These are phyloP conservation scores for Tachyglossus aculeatus DNA, from an alignment of 2,797 vertebrate genomes.

Conservation along the genomic window DNA sequence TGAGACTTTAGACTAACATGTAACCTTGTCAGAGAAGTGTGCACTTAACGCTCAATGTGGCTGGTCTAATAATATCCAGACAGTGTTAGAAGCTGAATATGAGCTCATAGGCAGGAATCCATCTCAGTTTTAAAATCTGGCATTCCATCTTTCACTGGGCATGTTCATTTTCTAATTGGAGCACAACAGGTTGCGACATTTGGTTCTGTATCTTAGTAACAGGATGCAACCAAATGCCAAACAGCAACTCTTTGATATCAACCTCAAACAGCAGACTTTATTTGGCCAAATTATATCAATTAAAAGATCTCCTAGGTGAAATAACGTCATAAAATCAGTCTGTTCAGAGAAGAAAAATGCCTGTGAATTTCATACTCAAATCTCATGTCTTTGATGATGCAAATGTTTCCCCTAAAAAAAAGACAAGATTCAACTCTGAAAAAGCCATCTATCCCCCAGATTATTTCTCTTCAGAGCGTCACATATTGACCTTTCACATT, in stretches of 20 bases:
- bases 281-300: slow-evolving; percentile 25
- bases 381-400: slow-evolving; percentile 1
- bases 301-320: slow-evolving; percentile 18
- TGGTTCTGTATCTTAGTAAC: slow-evolving; percentile 28
- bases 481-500: background rate
- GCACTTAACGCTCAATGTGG: slow-evolving; percentile 23
- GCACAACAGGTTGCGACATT: slow-evolving; percentile 33
- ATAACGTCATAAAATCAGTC: background rate
- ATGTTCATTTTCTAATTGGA: slow-evolving; percentile 57
- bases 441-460: background rate
- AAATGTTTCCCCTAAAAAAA: background rate
- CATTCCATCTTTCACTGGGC: slow-evolving; percentile 55
- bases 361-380: background rate
- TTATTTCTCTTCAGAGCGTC: background rate
- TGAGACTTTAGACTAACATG: slow-evolving; percentile 10
- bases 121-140: slow-evolving; percentile 61
- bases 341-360: background rate
- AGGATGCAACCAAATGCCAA: slow-evolving; percentile 34
- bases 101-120: slow-evolving; percentile 75
- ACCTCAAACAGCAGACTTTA: slow-evolving; percentile 20
- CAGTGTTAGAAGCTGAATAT: slow-evolving; percentile 40
- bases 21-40: background rate
- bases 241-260: slow-evolving; percentile 33
- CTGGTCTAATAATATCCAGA: slow-evolving; percentile 44
- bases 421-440: background rate